Conservation (phyloP, 1,140 invertebrate genomes). For the Samia ricini region DNA sequence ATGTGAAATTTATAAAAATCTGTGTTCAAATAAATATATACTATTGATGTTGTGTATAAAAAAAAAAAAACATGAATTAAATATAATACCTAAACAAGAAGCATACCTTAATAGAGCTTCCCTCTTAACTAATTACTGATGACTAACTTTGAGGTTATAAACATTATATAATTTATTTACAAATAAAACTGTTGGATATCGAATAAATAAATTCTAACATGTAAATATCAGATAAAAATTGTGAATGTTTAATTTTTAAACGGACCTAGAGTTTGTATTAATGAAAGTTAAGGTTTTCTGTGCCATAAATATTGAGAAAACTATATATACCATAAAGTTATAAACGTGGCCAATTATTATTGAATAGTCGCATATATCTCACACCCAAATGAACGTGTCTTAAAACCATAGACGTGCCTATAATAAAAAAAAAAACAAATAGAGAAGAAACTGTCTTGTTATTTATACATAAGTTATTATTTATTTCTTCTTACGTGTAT, state of each 20-base stretch:
- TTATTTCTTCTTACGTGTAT: too few species aligned
- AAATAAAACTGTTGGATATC: too few species aligned
- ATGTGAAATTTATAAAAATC: constrained; percentile 60
- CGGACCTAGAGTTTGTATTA: constrained; percentile 16
- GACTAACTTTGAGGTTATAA: background rate
- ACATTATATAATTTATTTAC: constrained; percentile 3
- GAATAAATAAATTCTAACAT: constrained; percentile 4
- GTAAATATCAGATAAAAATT: background rate
- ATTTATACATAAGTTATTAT: too few species aligned
- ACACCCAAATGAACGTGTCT: constrained; percentile 3
- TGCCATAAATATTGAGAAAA: constrained; percentile 29
- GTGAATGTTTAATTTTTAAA: constrained; percentile 4
- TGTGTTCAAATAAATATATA: constrained; percentile 62
- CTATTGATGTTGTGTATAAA: constrained; percentile 61
- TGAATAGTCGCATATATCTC: background rate
- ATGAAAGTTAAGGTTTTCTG: constrained; percentile 27
- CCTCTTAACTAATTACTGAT: background rate
- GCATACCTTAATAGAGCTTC: constrained; percentile 1
- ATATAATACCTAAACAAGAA: constrained; percentile 28
- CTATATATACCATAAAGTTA: background rate
- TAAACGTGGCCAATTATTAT: background rate
- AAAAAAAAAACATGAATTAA: constrained; percentile 30
- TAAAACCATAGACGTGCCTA: background rate
- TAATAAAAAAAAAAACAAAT: too few species aligned
- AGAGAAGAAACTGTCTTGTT: too few species aligned